Conservation (phyloP, 2,113 vertebrate genomes). For the Zosterops pallidus region DNA sequence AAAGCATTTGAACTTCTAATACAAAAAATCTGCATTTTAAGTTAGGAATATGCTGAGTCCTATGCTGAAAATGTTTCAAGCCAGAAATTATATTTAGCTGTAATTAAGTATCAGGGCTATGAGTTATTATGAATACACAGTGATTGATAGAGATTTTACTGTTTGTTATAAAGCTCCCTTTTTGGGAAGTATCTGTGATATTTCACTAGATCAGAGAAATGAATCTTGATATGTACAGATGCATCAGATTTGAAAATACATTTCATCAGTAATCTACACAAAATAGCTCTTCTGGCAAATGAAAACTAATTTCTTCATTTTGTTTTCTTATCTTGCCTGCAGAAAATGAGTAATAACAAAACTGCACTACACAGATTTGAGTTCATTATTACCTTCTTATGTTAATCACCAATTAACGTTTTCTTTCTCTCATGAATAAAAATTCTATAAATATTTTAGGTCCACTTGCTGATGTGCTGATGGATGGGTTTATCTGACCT, state of each 20-base stretch:
- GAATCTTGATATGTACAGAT: conserved; percentile 32
- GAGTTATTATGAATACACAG: conserved; percentile 49
- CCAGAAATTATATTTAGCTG: conserved; percentile 47
- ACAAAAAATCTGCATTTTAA: conserved; percentile 50
- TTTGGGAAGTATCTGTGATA: conserved; percentile 47
- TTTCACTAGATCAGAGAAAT: conserved; percentile 50
- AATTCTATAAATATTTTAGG: conserved; percentile 81
- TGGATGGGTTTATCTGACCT: conserved; percentile 85
- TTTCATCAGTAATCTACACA: conserved; percentile 44
- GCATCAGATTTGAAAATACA: conserved; percentile 42
- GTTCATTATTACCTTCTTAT: conserved; percentile 72
- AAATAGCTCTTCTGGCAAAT: conserved; percentile 48
- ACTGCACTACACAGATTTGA: conserved; percentile 36
- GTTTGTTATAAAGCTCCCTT: conserved; percentile 39
- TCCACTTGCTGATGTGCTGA: conserved; percentile 85
- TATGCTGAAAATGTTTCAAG: conserved; percentile 34
- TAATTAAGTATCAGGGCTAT: conserved; percentile 24
- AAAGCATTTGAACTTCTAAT: conserved; percentile 67
- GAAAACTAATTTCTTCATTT: conserved; percentile 57
- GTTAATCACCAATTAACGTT: conserved; percentile 69
- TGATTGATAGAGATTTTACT: conserved; percentile 48
- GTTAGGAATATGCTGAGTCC: conserved; percentile 25
- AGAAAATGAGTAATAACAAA: conserved; percentile 55
- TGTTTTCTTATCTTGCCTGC: conserved; percentile 53
- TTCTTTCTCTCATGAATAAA: conserved; percentile 63